Base-by-base conservation (phyloP, 1,140 invertebrate genomes). In the Papilio polytes region DNA sequence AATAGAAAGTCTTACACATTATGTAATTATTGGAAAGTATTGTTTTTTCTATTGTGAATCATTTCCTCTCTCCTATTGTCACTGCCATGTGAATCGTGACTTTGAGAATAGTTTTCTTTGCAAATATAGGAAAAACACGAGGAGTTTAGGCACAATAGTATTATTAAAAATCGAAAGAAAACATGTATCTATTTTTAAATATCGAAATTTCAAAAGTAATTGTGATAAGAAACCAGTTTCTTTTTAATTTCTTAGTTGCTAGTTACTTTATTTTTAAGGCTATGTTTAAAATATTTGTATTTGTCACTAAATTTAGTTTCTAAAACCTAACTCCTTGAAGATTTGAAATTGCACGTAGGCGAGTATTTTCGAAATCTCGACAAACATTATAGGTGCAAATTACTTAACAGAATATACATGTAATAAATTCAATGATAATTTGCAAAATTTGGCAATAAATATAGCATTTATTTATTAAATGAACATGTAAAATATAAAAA, bases 1-100 rank as follows among this genome's bases (percentile, higher is more conserved):
- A 70, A 51, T 48, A 53, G 36, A 74, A 76, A 76, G 20, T 48
- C 12, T 8, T 41, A 26, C 41, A 44, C 18, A 26, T 76, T 76
- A 51, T 20, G 46, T 76, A 76, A 76, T 76, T 51, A 51, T 26
- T 76, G 46, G 74, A 76, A 76, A 76, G 74, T 46, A 46, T 51
- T 15, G 46, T 3, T 15, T 48, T 20, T 12, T 8, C 12, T 15
- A 22, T n/a, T 44, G 15, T 20, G 36, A 41, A 48, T 74, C 44
- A 46, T 41, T 76, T 76, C 44, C 22, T 76, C 22, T 76, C 74
- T 26, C n/a, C 44, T 26, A 76, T 51, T 76, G 74, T 76, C 44
- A 74, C n/a, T 15, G 46, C 22, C 20, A 76, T 76, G 44, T 51
- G 74, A 76, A 76, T 48, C 44, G 73, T 51, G 73, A 74, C 74